phyloP scores from a whole-genome alignment of 2,888 invertebrate species.

The Platynereis dumerilii region DNA sequence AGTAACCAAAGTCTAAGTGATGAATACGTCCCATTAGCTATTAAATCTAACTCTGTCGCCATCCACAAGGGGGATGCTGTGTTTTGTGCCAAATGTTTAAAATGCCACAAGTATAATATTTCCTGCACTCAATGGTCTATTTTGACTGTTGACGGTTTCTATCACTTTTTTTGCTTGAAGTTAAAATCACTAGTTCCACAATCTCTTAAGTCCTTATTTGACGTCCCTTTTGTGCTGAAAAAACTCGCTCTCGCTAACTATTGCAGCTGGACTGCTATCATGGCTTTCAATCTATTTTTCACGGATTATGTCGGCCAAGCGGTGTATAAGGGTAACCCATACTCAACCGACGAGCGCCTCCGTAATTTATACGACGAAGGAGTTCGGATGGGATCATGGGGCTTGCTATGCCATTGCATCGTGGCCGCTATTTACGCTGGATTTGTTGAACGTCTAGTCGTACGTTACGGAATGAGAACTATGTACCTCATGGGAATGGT shows the following conservation, averaged over 20 bases:
- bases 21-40: slow-evolving; percentile 15
- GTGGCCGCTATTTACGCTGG: slow-evolving; percentile 74
- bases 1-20: slow-evolving; percentile 39
- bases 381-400: slow-evolving; percentile 94
- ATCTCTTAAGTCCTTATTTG: slow-evolving; percentile 43
- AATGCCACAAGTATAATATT: slow-evolving; percentile 12
- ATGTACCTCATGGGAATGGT: slow-evolving; percentile 59
- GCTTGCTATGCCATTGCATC: slow-evolving; percentile 92
- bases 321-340: slow-evolving; percentile 87
- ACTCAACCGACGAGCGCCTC: slow-evolving; percentile 57
- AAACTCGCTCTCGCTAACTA: slow-evolving; percentile 90
- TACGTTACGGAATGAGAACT: slow-evolving; percentile 66
- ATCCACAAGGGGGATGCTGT: no score
- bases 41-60: neutral
- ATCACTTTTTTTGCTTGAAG: slow-evolving; percentile 12
- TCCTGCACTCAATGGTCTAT: slow-evolving; percentile 19
- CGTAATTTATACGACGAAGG: slow-evolving; percentile 80
- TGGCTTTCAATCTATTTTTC: slow-evolving; percentile 94
- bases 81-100: neutral
- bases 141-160: slow-evolving; percentile 10
- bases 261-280: slow-evolving; percentile 97
- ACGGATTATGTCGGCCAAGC: slow-evolving; percentile 95
- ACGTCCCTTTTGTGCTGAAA: slow-evolving; percentile 85
- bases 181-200: slow-evolving; percentile 32
- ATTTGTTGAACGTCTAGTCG: slow-evolving; percentile 84